Conservation (phyloP, 2,113 vertebrate genomes). For the Saimiri boliviensis region DNA sequence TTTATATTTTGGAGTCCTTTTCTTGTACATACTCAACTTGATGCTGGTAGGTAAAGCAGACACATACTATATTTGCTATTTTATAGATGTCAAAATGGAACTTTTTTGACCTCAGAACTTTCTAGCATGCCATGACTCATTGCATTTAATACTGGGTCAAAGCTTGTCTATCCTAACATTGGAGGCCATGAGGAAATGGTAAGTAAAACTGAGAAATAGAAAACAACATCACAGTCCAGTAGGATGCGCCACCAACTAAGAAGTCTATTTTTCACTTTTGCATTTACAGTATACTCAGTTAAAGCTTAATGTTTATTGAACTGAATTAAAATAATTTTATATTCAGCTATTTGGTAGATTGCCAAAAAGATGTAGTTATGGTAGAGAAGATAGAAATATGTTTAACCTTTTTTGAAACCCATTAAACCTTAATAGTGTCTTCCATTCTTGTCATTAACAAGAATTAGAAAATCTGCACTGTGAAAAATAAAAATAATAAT, state of each 20-base stretch:
- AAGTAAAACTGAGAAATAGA: not conserved
- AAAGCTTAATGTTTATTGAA: not conserved
- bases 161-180: not conserved
- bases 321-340: not conserved
- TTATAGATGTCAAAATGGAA: not conserved
- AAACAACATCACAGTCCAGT: not conserved
- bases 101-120: no score
- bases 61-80: not conserved
- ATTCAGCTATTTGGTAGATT: not conserved
- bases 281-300: not conserved
- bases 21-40: not conserved
- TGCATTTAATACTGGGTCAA: not conserved
- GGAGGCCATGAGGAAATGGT: not conserved
- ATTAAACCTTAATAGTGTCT: not conserved
- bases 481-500: not conserved
- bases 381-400: not conserved
- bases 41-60: not conserved
- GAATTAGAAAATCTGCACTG: not conserved
- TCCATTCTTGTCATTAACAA: not conserved
- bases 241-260: not conserved
- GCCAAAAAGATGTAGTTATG: not conserved
- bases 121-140: rapidly evolving
- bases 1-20: not conserved
- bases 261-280: not conserved
- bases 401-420: not conserved